phyloP scores from a whole-genome alignment of 2,888 invertebrate genomes.

The Campaea margaritaria region DNA sequence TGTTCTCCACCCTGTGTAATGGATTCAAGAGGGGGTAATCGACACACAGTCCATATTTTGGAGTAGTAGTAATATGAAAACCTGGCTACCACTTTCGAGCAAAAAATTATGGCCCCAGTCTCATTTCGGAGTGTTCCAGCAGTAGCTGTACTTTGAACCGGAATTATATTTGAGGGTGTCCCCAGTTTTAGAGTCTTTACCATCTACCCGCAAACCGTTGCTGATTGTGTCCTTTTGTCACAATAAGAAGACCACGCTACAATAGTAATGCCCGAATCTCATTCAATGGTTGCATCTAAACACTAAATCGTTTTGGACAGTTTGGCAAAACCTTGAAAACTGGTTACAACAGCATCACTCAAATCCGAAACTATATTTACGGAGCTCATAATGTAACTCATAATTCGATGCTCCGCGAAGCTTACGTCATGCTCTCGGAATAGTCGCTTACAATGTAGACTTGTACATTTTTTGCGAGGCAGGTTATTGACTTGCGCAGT shows the following conservation, averaged over 20 bases:
- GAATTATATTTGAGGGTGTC: too few species aligned
- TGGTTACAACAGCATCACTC: constrained; percentile 43
- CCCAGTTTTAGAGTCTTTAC: too few species aligned
- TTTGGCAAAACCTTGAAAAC: constrained; percentile 47
- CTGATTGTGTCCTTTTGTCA: not conserved
- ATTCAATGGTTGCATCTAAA: not conserved
- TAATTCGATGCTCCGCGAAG: constrained; percentile 54
- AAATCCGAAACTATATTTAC: constrained; percentile 49
- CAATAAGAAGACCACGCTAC: not conserved
- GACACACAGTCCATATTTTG: not conserved
- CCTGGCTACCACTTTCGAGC: too few species aligned
- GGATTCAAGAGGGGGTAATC: constrained; percentile 1
- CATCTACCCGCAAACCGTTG: not conserved
- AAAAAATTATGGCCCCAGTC: too few species aligned
- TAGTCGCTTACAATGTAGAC: constrained; percentile 75
- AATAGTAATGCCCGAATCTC: not conserved
- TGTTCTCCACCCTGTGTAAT: constrained; percentile 6
- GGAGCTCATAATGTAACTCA: constrained; percentile 55
- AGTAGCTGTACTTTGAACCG: too few species aligned
- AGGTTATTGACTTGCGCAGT: constrained; percentile 76
- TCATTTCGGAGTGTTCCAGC: too few species aligned
- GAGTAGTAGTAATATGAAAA: not conserved
- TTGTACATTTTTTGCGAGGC: constrained; percentile 73
- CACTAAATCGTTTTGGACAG: constrained; percentile 30
- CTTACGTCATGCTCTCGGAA: constrained; percentile 77